Evolutionary conservation across 2,797 vertebrate genomes (phyloP).

Genomic region (Premnoplex brunnescens): DNA sequence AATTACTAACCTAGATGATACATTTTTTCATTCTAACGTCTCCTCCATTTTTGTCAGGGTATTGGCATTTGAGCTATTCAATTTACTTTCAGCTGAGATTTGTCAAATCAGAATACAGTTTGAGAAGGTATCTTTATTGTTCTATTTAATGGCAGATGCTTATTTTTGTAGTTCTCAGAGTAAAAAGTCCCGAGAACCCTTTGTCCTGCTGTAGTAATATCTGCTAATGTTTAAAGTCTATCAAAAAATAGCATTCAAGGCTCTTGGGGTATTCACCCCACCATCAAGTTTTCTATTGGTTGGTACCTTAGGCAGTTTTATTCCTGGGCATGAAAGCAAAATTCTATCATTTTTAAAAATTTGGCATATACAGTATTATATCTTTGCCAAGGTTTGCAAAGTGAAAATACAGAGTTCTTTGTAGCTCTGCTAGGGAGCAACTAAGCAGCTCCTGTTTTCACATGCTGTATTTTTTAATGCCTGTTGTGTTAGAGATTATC

Average conservation of each 20-base stretch:
- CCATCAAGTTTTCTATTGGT: background rate
- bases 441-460: slow-evolving; percentile 38
- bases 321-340: slow-evolving; percentile 43
- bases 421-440: slow-evolving; percentile 33
- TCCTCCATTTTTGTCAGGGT: slow-evolving; percentile 13
- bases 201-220: background rate
- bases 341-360: slow-evolving; percentile 30
- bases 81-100: slow-evolving; percentile 32
- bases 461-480: slow-evolving; percentile 27
- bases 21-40: slow-evolving; percentile 30
- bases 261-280: background rate
- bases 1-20: slow-evolving; percentile 54
- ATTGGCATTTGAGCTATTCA: slow-evolving; percentile 52
- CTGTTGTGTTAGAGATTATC: slow-evolving; percentile 37
- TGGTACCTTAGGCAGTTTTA: slow-evolving; percentile 26
- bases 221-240: background rate
- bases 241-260: background rate
- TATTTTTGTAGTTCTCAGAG: background rate
- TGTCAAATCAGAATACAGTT: slow-evolving; percentile 12
- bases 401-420: slow-evolving; percentile 53
- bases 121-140: background rate
- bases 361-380: slow-evolving; percentile 33
- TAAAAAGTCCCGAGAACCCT: background rate
- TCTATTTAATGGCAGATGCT: background rate
- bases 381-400: slow-evolving; percentile 62